phyloP scores from a whole-genome alignment of 2,888 invertebrate species.

The Podotricha telesiphe region DNA sequence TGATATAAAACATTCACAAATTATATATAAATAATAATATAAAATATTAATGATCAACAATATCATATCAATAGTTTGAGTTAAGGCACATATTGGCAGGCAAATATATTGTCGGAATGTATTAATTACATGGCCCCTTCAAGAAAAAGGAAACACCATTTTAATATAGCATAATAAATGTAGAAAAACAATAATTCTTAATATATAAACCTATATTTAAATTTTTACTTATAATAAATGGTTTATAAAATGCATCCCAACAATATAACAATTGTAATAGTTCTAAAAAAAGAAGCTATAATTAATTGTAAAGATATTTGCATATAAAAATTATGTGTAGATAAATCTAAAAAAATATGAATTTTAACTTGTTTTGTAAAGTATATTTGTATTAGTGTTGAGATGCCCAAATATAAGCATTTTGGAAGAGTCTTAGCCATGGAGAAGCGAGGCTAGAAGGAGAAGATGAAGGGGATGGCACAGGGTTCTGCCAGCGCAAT shows the following conservation, averaged over 20 bases:
- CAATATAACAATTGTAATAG: no score
- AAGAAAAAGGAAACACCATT: background rate
- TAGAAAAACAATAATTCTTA: no score
- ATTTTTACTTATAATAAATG: no score
- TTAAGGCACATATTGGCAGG: background rate
- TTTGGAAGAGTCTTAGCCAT: constrained; percentile 96
- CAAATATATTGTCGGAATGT: constrained; percentile 10
- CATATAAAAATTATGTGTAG: no score
- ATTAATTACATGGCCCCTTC: background rate
- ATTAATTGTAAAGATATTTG: no score
- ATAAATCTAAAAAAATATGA: background rate
- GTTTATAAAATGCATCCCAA: no score
- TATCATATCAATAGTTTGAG: background rate
- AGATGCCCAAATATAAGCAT: constrained; percentile 90
- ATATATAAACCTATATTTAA: no score
- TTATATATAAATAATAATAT: background rate
- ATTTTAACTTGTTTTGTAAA: background rate
- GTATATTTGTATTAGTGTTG: constrained; percentile 47
- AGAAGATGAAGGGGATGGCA: constrained; percentile 59
- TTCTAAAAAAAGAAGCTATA: no score
- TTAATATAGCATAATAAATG: no score
- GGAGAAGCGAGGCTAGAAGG: constrained; percentile 87
- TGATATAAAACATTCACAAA: no score
- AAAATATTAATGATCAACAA: background rate
- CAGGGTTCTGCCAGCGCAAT: constrained; percentile 95